Evolutionary conservation across 1,140 invertebrate species (phyloP).

Genomic region (Ptiloglossa arizonensis): DNA sequence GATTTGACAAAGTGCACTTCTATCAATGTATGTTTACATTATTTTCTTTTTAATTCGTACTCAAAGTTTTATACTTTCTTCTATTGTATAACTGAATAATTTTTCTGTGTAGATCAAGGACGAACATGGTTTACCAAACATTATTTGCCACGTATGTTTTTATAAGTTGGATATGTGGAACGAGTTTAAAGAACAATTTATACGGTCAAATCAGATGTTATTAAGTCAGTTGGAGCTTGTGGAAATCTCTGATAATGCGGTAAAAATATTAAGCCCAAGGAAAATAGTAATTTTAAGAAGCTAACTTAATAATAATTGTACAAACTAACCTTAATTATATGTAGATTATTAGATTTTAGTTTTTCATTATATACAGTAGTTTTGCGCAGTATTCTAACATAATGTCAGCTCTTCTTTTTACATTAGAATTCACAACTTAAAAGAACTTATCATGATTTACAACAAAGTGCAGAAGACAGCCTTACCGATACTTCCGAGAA

Average conservation of each 20-base stretch:
- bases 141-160: slow-evolving; percentile 76
- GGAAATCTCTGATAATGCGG: slow-evolving; percentile 61
- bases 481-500: slow-evolving; percentile 29
- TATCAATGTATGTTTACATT: slow-evolving; percentile 67
- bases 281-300: background rate
- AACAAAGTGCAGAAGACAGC: slow-evolving; percentile 13
- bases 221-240: slow-evolving; percentile 68
- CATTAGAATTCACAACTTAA: slow-evolving; percentile 23
- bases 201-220: slow-evolving; percentile 71
- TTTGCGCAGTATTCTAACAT: background rate
- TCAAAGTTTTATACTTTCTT: background rate
- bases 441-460: background rate
- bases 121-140: slow-evolving; percentile 69
- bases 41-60: background rate
- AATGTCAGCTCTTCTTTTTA: background rate
- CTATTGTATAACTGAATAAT: background rate
- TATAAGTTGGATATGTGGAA: slow-evolving; percentile 78
- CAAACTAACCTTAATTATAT: slow-evolving; percentile 2
- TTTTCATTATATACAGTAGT: background rate
- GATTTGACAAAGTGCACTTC: slow-evolving; percentile 71
- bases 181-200: slow-evolving; percentile 76
- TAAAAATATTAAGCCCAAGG: slow-evolving; percentile 45
- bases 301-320: background rate
- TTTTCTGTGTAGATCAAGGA: slow-evolving; percentile 67
- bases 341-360: background rate